These are phyloP conservation scores for Montipora foliosa DNA, from an alignment of 64 coral and sea anemone genomes.

Conservation along the genomic window DNA sequence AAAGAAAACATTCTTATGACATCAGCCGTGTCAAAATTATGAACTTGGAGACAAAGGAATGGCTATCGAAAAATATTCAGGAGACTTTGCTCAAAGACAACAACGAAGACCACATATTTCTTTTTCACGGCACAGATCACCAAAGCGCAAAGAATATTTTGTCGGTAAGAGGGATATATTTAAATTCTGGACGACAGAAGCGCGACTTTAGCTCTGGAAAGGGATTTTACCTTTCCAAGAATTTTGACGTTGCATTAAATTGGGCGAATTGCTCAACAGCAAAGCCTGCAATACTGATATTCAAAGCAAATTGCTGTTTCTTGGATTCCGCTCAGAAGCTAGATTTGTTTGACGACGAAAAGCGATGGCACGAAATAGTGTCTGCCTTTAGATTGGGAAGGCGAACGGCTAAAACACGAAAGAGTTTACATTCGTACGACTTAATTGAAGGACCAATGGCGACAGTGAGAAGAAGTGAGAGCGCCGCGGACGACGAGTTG, in stretches of 20 bases:
- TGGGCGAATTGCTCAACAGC: constrained; percentile 33
- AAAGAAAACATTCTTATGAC: background rate
- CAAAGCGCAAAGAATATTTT: constrained; percentile 60
- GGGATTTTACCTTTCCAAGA: background rate
- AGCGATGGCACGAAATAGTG: constrained; percentile 25
- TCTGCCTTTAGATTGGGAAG: background rate
- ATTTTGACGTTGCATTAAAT: constrained; percentile 35
- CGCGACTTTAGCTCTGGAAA: constrained; percentile 76
- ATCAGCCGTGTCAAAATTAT: constrained; percentile 11
- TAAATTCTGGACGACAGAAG: constrained; percentile 39
- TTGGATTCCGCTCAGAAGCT: background rate
- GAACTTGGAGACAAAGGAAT: constrained; percentile 14
- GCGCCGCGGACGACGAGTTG: no score
- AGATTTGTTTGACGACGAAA: constrained; percentile 9
- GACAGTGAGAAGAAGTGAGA: no score
- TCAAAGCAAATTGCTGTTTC: background rate
- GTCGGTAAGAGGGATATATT: constrained; percentile 49
- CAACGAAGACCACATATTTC: background rate
- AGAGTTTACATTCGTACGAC: no score
- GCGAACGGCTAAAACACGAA: no score
- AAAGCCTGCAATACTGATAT: constrained; percentile 74
- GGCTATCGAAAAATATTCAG: no score
- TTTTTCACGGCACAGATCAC: constrained; percentile 88
- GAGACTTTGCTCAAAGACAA: no score
- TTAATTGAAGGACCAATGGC: no score